phyloP scores from a whole-genome alignment of 2,113 vertebrate genomes.

The Semicossyphus pulcher region DNA sequence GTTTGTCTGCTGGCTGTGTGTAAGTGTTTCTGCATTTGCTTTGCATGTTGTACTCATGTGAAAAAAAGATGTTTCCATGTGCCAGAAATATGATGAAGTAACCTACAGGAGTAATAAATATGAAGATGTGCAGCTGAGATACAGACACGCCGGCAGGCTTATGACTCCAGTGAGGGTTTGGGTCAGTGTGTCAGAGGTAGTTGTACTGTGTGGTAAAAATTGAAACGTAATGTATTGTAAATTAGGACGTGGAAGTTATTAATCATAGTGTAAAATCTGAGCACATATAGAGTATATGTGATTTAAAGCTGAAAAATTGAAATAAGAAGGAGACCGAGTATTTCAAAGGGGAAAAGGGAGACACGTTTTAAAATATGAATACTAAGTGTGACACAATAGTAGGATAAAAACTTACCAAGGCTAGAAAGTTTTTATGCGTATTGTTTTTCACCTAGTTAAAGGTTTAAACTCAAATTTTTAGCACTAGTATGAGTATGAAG shows the following conservation, averaged over 20 bases:
- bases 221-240: no score
- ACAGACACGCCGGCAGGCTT: neutral
- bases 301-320: no score
- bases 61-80: neutral
- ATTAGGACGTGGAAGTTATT: no score
- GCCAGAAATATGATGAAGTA: conserved; percentile 20
- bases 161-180: no score
- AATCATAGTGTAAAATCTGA: no score
- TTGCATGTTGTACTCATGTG: neutral
- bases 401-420: neutral
- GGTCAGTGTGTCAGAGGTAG: no score
- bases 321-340: no score
- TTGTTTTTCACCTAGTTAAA: neutral
- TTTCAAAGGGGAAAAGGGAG: neutral
- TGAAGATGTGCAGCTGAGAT: conserved; percentile 6
- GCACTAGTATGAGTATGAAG: neutral
- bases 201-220: no score
- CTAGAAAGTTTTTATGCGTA: neutral
- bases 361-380: neutral
- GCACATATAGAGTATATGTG: no score
- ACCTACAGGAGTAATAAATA: neutral
- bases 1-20: conserved; percentile 20
- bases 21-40: neutral
- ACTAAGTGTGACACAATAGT: neutral
- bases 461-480: neutral